These are phyloP conservation scores for Crocidura indochinensis DNA, from an alignment of 2,797 vertebrate species.

Conservation along the genomic window DNA sequence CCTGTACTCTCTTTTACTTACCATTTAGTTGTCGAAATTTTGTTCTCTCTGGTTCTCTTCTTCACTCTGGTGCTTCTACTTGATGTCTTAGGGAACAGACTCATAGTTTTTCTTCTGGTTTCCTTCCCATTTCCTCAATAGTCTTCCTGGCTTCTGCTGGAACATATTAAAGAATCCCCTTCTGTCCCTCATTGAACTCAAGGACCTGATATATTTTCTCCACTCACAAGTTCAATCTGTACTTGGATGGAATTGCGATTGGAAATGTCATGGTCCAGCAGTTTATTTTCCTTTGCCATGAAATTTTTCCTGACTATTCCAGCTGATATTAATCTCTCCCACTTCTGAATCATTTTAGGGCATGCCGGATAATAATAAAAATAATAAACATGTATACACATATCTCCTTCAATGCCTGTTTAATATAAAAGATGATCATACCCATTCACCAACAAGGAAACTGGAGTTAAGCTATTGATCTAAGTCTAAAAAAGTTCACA, in stretches of 20 bases:
- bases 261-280: neutral
- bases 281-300: conserved; percentile 33
- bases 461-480: conserved; percentile 6
- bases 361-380: neutral
- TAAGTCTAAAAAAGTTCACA: neutral
- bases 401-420: neutral
- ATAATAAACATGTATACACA: conserved; percentile 14
- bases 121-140: neutral
- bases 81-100: neutral
- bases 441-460: conserved; percentile 36
- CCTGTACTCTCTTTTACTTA: neutral
- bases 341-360: conserved; percentile 25
- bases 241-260: neutral
- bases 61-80: neutral
- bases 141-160: neutral
- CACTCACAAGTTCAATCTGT: neutral
- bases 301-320: conserved; percentile 1
- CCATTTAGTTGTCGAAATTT: neutral
- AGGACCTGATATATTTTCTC: neutral
- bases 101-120: neutral
- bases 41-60: neutral
- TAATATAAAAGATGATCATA: neutral
- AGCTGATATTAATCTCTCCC: neutral
- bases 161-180: neutral
- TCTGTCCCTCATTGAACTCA: neutral